Conservation (phyloP, 53 echinoderm and acorn worm genomes). For the Echinarachnius parma region DNA sequence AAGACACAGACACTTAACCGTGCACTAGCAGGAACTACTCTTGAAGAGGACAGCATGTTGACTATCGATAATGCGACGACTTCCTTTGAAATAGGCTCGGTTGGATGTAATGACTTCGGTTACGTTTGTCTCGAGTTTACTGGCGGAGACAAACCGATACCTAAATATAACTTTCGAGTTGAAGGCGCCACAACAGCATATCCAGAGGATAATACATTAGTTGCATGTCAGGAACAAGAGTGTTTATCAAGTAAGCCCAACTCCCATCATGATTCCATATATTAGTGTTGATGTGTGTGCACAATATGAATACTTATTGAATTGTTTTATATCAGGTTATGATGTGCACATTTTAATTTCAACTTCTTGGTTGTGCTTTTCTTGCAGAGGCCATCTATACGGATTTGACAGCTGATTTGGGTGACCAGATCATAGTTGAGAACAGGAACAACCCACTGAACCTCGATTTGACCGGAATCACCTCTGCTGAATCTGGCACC, state of each 20-base stretch:
- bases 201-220: slow-evolving; percentile 37
- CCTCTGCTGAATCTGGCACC: slow-evolving; percentile 39
- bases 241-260: slow-evolving; percentile 70
- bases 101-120: slow-evolving; percentile 68
- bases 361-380: not conserved
- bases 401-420: slow-evolving; percentile 54
- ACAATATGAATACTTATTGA: too few relatives aligned
- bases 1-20: slow-evolving; percentile 46
- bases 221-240: slow-evolving; percentile 62
- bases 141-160: slow-evolving; percentile 60
- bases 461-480: slow-evolving; percentile 58
- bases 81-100: slow-evolving; percentile 60
- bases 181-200: slow-evolving; percentile 34
- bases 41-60: slow-evolving; percentile 40
- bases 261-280: too few relatives aligned
- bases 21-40: slow-evolving; percentile 34
- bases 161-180: slow-evolving; percentile 47
- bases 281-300: too few relatives aligned
- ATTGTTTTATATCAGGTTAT: too few relatives aligned
- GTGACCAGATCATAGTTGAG: slow-evolving; percentile 54
- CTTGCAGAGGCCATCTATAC: slow-evolving; percentile 62
- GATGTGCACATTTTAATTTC: too few relatives aligned
- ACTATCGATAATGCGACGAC: slow-evolving; percentile 23
- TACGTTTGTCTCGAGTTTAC: slow-evolving; percentile 76
- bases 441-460: slow-evolving; percentile 52